Base-by-base conservation (phyloP, 1,140 invertebrate species). In the Drosophila dunni region DNA sequence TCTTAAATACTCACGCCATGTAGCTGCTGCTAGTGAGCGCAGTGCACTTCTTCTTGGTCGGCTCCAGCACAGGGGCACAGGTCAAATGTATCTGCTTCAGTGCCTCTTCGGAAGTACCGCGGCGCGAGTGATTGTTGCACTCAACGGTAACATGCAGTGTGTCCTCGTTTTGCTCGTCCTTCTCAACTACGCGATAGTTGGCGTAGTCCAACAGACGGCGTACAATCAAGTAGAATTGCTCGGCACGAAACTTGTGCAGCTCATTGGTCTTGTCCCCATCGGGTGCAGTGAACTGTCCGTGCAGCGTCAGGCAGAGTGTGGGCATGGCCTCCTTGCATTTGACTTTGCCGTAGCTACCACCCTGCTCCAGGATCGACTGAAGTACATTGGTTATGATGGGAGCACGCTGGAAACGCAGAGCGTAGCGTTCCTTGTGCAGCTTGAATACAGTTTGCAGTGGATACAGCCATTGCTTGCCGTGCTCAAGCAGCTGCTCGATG, bases 31-130 rank as follows among this genome's bases (percentile, higher is more conserved):
- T 50, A 0, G 29, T 54, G 11, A 89, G 0, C 1, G 5, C 48
- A 7, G 70, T 79, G 24, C 65, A 54, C 0, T 29, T 68, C 20
- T 74, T 89, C 3, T 13, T 75, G 7, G 36, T 48, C 0, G 84
- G 81, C 48, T 89, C 84, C 4, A 84, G n/a, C 0, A 89, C 84
- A 0, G 78, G 70, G 4, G 80, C 80, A 11, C 80, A 73, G 0
- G 71, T 48, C 4, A 88, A 7, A 10, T 50, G 53, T 0, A 83
- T 60, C n/a, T 33, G 46, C 1, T 61, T 34, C 0, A 10, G 29
- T 13, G 7, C 0, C n/a, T 2, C 3, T 8, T 36, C 24, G 6
- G 0, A 10, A 44, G 38, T 54, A 38, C 8, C n/a, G 20, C n/a
- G 51, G 10, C 63, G 48, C 0, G 56, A n/a, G 1, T 56, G 48